Conservation (phyloP, 2,888 invertebrate species). For the Clunio marinus region DNA sequence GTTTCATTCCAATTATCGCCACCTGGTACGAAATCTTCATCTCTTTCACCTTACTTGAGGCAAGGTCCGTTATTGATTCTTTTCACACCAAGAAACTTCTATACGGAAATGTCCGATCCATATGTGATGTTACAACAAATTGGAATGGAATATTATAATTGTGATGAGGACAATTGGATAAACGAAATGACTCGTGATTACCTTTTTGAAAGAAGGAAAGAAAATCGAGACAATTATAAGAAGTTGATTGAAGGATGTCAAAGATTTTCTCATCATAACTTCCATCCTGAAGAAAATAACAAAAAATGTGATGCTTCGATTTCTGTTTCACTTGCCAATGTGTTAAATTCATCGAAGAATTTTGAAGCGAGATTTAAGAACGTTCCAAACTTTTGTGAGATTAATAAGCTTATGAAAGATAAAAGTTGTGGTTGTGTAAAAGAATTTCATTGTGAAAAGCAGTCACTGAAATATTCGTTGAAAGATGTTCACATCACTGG, state of each 20-base stretch:
- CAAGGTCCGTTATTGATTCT: constrained; percentile 69
- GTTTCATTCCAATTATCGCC: constrained; percentile 66
- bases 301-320: neutral
- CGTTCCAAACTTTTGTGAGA: constrained; percentile 1
- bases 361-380: constrained; percentile 6
- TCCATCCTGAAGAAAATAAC: neutral
- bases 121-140: constrained; percentile 69
- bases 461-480: neutral
- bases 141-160: constrained; percentile 68
- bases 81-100: constrained; percentile 74
- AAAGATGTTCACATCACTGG: no score
- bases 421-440: neutral
- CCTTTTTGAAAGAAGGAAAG: constrained; percentile 39
- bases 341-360: constrained; percentile 30
- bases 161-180: constrained; percentile 55
- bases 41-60: constrained; percentile 63
- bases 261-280: neutral
- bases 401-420: neutral
- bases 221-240: constrained; percentile 24
- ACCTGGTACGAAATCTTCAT: constrained; percentile 65
- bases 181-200: constrained; percentile 50
- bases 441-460: neutral
- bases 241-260: constrained; percentile 1
- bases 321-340: constrained; percentile 10
- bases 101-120: constrained; percentile 60